phyloP scores from a whole-genome alignment of 2,888 invertebrate genomes.

The Sympetrum striolatum region DNA sequence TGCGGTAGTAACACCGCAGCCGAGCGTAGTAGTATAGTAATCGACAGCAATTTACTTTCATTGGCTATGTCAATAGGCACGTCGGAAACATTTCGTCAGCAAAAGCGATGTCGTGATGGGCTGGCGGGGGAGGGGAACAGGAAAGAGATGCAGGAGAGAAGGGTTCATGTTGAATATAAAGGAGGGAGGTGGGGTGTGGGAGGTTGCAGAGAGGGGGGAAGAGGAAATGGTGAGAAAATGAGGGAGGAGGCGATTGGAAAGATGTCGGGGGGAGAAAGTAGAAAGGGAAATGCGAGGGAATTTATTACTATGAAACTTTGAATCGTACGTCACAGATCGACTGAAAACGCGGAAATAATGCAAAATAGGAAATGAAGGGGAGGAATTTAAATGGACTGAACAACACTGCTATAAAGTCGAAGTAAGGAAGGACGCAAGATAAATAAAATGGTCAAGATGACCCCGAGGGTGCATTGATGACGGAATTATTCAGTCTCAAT shows the following conservation, averaged over 20 bases:
- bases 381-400: too few relatives aligned
- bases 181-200: neutral
- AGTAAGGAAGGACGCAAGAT: too few relatives aligned
- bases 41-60: conserved; percentile 27
- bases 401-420: too few relatives aligned
- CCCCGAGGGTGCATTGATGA: too few relatives aligned
- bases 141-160: neutral
- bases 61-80: conserved; percentile 40
- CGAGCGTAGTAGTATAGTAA: conserved; percentile 13
- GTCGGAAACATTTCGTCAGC: conserved; percentile 39
- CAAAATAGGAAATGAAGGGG: too few relatives aligned
- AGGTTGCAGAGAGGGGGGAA: neutral
- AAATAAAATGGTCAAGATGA: too few relatives aligned
- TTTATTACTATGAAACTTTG: too few relatives aligned
- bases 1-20: neutral
- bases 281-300: neutral
- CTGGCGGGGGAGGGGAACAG: neutral
- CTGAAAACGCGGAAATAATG: too few relatives aligned
- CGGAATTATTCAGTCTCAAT: too few relatives aligned
- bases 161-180: neutral
- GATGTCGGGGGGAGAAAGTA: neutral
- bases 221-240: neutral
- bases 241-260: neutral
- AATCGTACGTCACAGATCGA: too few relatives aligned
- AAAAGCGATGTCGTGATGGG: neutral